phyloP scores from a whole-genome alignment of 2,113 vertebrate species.

The Poeciliopsis occidentalis region DNA sequence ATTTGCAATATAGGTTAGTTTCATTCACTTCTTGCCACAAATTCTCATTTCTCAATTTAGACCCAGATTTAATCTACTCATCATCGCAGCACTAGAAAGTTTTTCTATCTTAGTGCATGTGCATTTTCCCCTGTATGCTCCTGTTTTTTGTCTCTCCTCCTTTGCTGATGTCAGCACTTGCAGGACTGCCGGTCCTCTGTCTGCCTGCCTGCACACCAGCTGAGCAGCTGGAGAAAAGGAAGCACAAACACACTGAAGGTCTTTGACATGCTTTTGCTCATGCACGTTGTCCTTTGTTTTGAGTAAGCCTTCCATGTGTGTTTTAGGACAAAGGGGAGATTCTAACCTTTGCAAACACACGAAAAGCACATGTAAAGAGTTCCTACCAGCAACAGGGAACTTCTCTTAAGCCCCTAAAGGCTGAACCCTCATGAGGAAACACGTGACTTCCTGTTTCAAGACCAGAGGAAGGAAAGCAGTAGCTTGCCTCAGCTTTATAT shows the following conservation, averaged over 20 bases:
- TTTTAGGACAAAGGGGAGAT: slow-evolving; percentile 30
- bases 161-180: slow-evolving; percentile 74
- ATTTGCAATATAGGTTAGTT: not conserved
- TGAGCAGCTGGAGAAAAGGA: slow-evolving; percentile 57
- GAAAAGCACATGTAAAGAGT: slow-evolving; percentile 28
- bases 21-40: too few species aligned
- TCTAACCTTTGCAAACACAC: slow-evolving; percentile 49
- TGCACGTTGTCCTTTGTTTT: slow-evolving; percentile 18
- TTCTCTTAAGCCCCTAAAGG: slow-evolving; percentile 29
- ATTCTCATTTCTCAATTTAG: too few species aligned
- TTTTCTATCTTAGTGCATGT: slow-evolving; percentile 12
- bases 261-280: slow-evolving; percentile 38
- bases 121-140: slow-evolving; percentile 23
- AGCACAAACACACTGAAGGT: slow-evolving; percentile 24
- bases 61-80: too few species aligned
- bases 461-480: slow-evolving; percentile 55
- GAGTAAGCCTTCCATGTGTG: slow-evolving; percentile 36
- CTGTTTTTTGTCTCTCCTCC: slow-evolving; percentile 33
- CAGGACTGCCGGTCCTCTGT: slow-evolving; percentile 40
- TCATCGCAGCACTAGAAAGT: not conserved
- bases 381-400: slow-evolving; percentile 54
- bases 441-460: slow-evolving; percentile 75
- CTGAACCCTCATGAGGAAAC: slow-evolving; percentile 49
- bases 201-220: slow-evolving; percentile 59
- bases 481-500: slow-evolving; percentile 29